Conservation (phyloP, 2,113 vertebrate species). For the Okapia johnstoni region DNA sequence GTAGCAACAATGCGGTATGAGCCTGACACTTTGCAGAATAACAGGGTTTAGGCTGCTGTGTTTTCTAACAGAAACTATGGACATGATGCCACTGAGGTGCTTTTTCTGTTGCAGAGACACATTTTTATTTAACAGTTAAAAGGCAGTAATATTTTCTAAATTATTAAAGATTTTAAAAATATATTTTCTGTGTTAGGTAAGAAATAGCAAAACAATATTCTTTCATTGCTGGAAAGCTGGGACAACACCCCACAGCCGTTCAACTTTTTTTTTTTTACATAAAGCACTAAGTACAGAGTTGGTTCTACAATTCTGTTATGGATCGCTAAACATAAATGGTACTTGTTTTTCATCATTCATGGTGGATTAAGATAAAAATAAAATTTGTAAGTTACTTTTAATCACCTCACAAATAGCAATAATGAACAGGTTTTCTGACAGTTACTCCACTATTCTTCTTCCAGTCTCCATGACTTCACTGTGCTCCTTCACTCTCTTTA, state of each 20-base stretch:
- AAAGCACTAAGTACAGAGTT: conserved; percentile 78
- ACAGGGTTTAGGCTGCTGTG: background rate
- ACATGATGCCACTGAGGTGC: background rate
- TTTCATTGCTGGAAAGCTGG: background rate
- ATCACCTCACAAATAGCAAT: conserved; percentile 81
- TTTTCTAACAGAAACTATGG: background rate
- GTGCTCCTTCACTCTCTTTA: background rate
- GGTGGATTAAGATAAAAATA: conserved; percentile 80
- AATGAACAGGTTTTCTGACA: conserved; percentile 58
- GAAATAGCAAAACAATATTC: background rate
- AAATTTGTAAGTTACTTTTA: conserved; percentile 82
- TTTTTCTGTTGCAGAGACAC: background rate
- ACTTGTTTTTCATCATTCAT: conserved; percentile 79
- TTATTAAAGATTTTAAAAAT: background rate
- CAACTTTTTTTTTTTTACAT: conserved; percentile 56
- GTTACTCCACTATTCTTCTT: background rate
- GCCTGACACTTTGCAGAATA: background rate
- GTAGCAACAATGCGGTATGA: background rate
- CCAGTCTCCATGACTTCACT: background rate
- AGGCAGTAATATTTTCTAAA: background rate
- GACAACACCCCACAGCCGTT: background rate
- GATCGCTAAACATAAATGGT: conserved; percentile 83
- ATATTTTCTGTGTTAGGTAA: background rate
- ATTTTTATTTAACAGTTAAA: background rate
- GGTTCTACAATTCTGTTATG: conserved; percentile 75